Percentiles rank a stretch among this genome's conserved stretches.
Evolutionary conservation across 2,888 invertebrate species (phyloP).

Genomic region (Hirtodrosophila alboralis): DNA sequence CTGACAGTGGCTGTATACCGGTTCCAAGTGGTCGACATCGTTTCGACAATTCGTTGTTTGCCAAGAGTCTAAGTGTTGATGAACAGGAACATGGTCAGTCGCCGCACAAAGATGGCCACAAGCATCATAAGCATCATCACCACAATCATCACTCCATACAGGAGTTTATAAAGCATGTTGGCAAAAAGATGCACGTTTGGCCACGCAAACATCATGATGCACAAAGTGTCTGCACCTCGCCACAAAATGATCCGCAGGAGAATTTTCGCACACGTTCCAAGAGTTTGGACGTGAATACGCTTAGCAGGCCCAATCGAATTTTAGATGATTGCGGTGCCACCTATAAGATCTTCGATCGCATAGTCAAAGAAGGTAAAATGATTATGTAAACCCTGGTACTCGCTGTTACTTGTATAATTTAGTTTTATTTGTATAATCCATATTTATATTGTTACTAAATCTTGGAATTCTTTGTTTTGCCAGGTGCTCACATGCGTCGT

Average conservation of each 20-base stretch:
- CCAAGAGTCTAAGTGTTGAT: slow-evolving; percentile 80
- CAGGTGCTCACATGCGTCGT: slow-evolving; percentile 91
- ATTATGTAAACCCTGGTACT: slow-evolving; percentile 49
- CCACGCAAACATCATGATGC: slow-evolving; percentile 87
- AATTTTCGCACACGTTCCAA: slow-evolving; percentile 91
- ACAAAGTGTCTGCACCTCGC: slow-evolving; percentile 84
- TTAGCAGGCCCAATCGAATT: slow-evolving; percentile 84
- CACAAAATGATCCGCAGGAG: slow-evolving; percentile 85
- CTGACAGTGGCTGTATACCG: slow-evolving; percentile 49
- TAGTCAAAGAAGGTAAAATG: slow-evolving; percentile 89
- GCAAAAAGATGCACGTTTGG: slow-evolving; percentile 90
- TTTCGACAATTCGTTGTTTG: slow-evolving; percentile 83
- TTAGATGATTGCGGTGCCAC: slow-evolving; percentile 92
- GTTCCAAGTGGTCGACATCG: slow-evolving; percentile 63
- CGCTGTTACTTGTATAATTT: slow-evolving; percentile 55
- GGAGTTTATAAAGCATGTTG: slow-evolving; percentile 90
- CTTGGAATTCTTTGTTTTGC: no score
- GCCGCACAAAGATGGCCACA: slow-evolving; percentile 58
- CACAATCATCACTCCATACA: slow-evolving; percentile 90
- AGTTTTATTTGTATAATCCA: background rate
- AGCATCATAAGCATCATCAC: slow-evolving; percentile 65
- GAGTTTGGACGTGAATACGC: slow-evolving; percentile 88
- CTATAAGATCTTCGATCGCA: slow-evolving; percentile 92
- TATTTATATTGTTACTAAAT: background rate
- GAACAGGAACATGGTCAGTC: slow-evolving; percentile 61